These are phyloP conservation scores for Drosophila kepulauana DNA, from an alignment of 1,140 invertebrate genomes.

Conservation along the genomic window DNA sequence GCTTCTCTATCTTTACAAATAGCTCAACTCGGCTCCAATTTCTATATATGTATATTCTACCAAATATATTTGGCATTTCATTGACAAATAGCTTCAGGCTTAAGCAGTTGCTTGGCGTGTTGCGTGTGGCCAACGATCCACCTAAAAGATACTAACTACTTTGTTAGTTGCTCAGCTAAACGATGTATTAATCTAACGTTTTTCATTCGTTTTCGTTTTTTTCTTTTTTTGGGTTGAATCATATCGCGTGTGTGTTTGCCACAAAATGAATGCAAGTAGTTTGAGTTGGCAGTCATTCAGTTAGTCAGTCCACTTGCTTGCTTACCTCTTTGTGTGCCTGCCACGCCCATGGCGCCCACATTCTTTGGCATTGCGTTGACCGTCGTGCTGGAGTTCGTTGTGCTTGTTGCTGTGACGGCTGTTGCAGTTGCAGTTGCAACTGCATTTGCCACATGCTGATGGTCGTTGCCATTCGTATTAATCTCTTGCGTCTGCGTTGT, in stretches of 20 bases:
- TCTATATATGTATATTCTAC: neutral
- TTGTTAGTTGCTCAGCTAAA: slow-evolving; percentile 19
- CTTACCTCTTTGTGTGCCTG: slow-evolving; percentile 61
- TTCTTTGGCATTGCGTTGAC: slow-evolving; percentile 45
- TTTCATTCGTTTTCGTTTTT: no score
- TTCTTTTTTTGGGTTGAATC: slow-evolving; percentile 1
- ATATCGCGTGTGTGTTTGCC: slow-evolving; percentile 45
- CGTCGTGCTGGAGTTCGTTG: slow-evolving; percentile 16
- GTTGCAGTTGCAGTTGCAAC: slow-evolving; percentile 6
- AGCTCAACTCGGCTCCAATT: slow-evolving; percentile 11
- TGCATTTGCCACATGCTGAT: neutral
- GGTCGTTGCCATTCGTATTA: slow-evolving; percentile 49
- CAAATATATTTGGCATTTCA: slow-evolving; percentile 1
- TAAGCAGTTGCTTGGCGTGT: slow-evolving; percentile 22
- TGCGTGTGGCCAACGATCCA: slow-evolving; percentile 26
- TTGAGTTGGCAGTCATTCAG: no score
- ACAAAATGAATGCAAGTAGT: slow-evolving; percentile 20
- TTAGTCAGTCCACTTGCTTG: neutral
- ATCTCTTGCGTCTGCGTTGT: slow-evolving; percentile 59
- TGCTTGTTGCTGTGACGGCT: neutral
- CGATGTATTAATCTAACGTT: slow-evolving; percentile 25
- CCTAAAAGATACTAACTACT: slow-evolving; percentile 8
- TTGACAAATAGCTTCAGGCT: slow-evolving; percentile 36
- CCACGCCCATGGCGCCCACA: slow-evolving; percentile 17
- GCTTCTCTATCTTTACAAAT: slow-evolving; percentile 8